Evolutionary conservation across 1,140 invertebrate genomes (phyloP).

Genomic region (Neelides sp.): DNA sequence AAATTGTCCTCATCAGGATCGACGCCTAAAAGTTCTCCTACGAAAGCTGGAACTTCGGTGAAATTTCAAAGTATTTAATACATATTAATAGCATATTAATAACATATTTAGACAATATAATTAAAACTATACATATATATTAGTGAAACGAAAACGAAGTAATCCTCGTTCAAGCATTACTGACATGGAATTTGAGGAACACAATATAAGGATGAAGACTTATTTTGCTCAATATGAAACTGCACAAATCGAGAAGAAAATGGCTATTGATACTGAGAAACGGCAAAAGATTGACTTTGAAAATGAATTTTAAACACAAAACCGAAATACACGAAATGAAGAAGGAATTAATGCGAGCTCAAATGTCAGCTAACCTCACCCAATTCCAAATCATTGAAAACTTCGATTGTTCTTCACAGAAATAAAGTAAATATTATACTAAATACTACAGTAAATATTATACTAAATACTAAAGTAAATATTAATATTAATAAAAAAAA

Average conservation of each 20-base stretch:
- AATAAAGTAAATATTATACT: neutral
- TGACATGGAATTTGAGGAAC: slow-evolving; percentile 10
- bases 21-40: neutral
- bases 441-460: too few relatives aligned
- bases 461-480: too few relatives aligned
- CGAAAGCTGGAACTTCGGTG: neutral
- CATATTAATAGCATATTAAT: neutral
- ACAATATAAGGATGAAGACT: neutral
- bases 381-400: neutral
- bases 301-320: too few relatives aligned
- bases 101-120: neutral
- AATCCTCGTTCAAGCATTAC: slow-evolving; percentile 5
- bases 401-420: neutral
- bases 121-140: neutral
- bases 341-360: neutral
- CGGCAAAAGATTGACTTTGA: neutral
- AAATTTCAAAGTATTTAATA: too few relatives aligned
- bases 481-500: too few relatives aligned
- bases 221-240: neutral
- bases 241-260: neutral
- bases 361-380: neutral
- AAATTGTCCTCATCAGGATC: neutral
- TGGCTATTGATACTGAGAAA: neutral
- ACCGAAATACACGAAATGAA: too few relatives aligned
- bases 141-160: neutral